Evolutionary conservation across 2,888 invertebrate species (phyloP).

Genomic region (Brenthis daphne): DNA sequence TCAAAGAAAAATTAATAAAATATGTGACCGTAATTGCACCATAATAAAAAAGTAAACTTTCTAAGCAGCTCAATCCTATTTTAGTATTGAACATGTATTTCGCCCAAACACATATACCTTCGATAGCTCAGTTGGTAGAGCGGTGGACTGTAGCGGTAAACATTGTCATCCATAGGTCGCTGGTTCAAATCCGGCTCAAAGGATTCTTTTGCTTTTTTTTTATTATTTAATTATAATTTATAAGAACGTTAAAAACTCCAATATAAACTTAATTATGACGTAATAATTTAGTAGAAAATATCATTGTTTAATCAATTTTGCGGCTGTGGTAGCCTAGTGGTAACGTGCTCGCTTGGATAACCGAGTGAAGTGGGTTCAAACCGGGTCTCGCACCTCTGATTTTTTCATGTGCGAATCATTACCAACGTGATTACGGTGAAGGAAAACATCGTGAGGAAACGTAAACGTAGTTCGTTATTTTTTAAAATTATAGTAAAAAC

Average conservation of each 20-base stretch:
- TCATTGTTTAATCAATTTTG: too few relatives aligned
- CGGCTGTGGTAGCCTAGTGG: too few relatives aligned
- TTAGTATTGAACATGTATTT: conserved; percentile 10
- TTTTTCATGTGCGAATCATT: too few relatives aligned
- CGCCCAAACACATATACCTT: conserved; percentile 46
- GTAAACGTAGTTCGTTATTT: too few relatives aligned
- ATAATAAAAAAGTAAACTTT: not conserved
- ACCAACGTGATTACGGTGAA: too few relatives aligned
- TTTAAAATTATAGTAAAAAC: too few relatives aligned
- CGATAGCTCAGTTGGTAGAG: conserved; percentile 77
- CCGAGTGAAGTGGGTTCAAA: not conserved
- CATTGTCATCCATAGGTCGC: conserved; percentile 82
- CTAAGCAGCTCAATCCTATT: not conserved
- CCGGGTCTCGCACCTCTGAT: too few relatives aligned
- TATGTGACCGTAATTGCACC: not conserved
- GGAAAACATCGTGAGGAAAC: too few relatives aligned
- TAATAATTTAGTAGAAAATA: too few relatives aligned
- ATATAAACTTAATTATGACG: not conserved
- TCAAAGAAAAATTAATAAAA: not conserved
- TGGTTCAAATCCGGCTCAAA: conserved; percentile 85
- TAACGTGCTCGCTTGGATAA: not conserved
- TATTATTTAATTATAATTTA: not conserved
- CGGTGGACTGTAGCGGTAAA: conserved; percentile 67
- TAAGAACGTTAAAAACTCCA: not conserved
- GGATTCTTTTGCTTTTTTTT: conserved; percentile 57